Base-by-base conservation (phyloP, 37 sponge, comb jelly and placozoan genomes). In the Cliona cf. orientalis region DNA sequence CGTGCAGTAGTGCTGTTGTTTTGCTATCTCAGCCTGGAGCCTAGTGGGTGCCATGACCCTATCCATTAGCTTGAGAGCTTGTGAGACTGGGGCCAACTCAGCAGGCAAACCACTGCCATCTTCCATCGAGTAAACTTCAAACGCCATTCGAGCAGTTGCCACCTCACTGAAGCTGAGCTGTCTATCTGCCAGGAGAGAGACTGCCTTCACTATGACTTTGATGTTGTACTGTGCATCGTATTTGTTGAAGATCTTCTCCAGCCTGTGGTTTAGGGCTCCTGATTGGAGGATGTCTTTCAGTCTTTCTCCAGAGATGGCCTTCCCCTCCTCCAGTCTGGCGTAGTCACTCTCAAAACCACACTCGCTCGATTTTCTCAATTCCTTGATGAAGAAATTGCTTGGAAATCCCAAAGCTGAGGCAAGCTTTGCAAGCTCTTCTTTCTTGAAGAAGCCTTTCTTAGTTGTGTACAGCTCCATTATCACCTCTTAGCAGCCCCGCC, bases 231-330 rank as follows among this genome's bases (percentile, higher is more conserved):
- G 35, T 3, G 78, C 83, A 21, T 60, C 39, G 19, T 82, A 60
- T 5, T 19, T 69, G 39, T 91, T 91, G 53, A 86, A 91, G 4
- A 66, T 67, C 23, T 66, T 81, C 33, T 91, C 74, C 12, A 91
- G 63, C 12, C 34, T 73, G 14, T 45, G 5, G 21, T 76, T 61
- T 42, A 86, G 57, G 28, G 40, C 32, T 77, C 58, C 37, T 7
- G 56, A 56, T 3, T 81, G 62, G 40, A 91, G 71, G 33, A 82
- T 44, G 2, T 64, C 43, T 11, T 23, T 63, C 21, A 91, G 37
- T 5, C 4, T 42, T 34, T 70, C 75, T 26, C 80, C 82, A 23
- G 36, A 12, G 33, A 89, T 33, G 9, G 55, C 1, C 36, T 66
- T 62, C 21, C 73, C 59, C 4, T 11, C 46, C n/a, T 33, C 14